These are phyloP conservation scores for Chiloscyllium plagiosum DNA, from an alignment of 2,113 vertebrate genomes.

Conservation along the genomic window DNA sequence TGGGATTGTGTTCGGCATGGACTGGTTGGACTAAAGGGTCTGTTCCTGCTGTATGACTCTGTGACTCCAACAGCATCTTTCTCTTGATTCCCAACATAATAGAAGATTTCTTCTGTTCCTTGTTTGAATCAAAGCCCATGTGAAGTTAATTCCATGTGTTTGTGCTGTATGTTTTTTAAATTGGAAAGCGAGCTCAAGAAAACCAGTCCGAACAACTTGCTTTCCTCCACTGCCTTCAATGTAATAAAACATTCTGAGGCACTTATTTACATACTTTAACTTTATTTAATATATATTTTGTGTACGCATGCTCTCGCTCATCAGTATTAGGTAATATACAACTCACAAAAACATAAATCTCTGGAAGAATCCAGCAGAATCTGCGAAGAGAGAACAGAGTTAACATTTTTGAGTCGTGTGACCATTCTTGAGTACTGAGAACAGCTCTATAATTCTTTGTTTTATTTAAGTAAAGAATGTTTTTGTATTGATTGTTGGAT, in stretches of 20 bases:
- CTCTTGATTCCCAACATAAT: neutral
- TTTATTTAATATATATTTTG: too few species aligned
- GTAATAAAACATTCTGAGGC: neutral
- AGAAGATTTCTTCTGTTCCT: neutral
- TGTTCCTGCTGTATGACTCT: too few species aligned
- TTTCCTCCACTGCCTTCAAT: neutral
- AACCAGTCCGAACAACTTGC: neutral
- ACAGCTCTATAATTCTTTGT: too few species aligned
- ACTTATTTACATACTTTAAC: too few species aligned
- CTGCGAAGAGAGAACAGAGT: too few species aligned
- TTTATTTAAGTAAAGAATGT: too few species aligned
- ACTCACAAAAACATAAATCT: too few species aligned
- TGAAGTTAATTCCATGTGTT: neutral
- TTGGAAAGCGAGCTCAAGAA: neutral
- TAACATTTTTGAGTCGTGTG: too few species aligned
- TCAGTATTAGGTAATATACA: neutral
- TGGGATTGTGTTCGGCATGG: too few species aligned
- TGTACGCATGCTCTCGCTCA: neutral
- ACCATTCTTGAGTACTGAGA: too few species aligned
- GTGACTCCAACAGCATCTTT: neutral
- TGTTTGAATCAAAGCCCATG: neutral
- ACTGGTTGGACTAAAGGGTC: too few species aligned
- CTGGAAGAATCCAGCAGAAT: too few species aligned
- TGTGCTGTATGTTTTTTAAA: neutral
- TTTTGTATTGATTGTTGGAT: neutral